Base-by-base conservation (phyloP, 2,888 invertebrate genomes). In the Drosophila imparisetae region DNA sequence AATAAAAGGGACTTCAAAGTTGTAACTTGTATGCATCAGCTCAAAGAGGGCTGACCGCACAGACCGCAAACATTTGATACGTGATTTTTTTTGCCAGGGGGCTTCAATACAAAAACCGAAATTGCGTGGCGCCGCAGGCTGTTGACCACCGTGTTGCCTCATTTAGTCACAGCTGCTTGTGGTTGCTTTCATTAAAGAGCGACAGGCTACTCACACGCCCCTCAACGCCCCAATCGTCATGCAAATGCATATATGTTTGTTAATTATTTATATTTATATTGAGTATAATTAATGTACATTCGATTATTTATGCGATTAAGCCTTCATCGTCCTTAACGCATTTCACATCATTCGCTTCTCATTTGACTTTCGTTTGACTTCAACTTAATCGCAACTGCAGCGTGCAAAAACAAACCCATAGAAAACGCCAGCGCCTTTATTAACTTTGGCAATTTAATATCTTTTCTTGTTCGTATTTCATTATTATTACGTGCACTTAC, bases 1-100 rank as follows among this genome's bases (percentile, higher is more conserved):
- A 55, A 50, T 52, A 18, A 71, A 64, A 67, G 58, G 40, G 34
- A 45, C 36, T 42, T 45, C 34, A 60, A 62, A 61, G 59, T 64
- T 60, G 5, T 8, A 82, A 60, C 50, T 70, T 64, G 66, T 64
- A 61, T 59, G 24, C 30, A 27, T 27, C 62, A 45, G 49, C 74
- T 60, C 81, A 84, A 73, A 81, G 83, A 71, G 71, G 71, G 57
- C 62, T 54, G 60, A 83, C 85, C 85, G 66, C 90, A 89, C 27
- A 15, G 50, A 83, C 84, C 84, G 64, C 84, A 89, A 80, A 72
- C 84, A 74, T 89, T 89, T 89, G 71, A 86, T 83, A 69, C 75
- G 84, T 83, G 87, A 57, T 80, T 80, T 86, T 89, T 83, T 68
- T 72, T n/a, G n/a, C 67, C 60, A 10, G 72, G 59, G 63, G 57